Evolutionary conservation across 2,113 vertebrate species (phyloP), one percentile per base, ranked within the genome.

Genomic region (Brachyistius frenatus): DNA sequence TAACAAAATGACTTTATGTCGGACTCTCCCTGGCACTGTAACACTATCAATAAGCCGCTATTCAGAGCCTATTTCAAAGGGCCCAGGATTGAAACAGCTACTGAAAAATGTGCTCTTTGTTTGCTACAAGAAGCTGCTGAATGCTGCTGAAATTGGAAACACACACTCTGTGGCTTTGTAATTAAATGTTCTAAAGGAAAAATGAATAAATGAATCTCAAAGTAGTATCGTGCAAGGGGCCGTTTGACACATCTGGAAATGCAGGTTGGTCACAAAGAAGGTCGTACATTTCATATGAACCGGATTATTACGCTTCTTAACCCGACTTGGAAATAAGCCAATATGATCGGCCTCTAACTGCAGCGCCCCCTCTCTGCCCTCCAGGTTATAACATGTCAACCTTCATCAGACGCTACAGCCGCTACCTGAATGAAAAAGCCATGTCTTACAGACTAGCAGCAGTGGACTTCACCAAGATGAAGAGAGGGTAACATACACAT

Each of bases 391-490:
- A 96, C 91, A 97, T 97, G 96, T 97, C 96, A 52, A 97, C 96
- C 33, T 97, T 97, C 91, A 97, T 97, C 94, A 95, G 96, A 91
- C 96, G 97, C 78, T 99, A 99, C 90, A 99, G 97, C 89, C 97
- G 97, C 93, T 99, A 99, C 81, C 93, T 99, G 93, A 99, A 98
- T 92, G 97, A 99, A 93, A 99, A 99, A 93, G 97, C 97, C 5
- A 97, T 98, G 93, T 97, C 97, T 55, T 99, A 98, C 92, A 95
- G 97, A 87, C 95, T 97, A 93, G 98, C 98, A 94, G 97, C 97
- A 31, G 97, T 99, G 94, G 97, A 99, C 92, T 98, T 99, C 89
- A 97, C 97, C 91, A 97, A 97, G 93, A 97, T 98, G 93, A 99
- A 98, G 90, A 96, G 97, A 91, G 97, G 97, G 97, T 99, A 96